Evolutionary conservation across 2,888 invertebrate species (phyloP), one percentile per base, ranked within the genome.

Genomic region (Toxonevra muliebris): DNA sequence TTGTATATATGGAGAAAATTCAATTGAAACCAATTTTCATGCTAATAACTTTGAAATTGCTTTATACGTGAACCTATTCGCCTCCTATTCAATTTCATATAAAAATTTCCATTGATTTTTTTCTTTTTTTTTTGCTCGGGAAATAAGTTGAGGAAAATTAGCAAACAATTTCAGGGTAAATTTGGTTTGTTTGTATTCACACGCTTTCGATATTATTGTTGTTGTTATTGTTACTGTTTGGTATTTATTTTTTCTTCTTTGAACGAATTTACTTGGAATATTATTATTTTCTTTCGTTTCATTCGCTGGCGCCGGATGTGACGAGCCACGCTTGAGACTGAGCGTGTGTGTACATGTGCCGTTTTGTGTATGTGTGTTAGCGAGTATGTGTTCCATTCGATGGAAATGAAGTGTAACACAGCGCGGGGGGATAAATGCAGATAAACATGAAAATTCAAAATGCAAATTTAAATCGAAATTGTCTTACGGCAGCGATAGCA

Each of bases 21-120:
- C 79, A 79, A 60, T 19, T 60, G 45, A 45, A 61, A 40, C 20
- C 40, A 61, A 61, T 61, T 61, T 79, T 75, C 73, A 72, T 73
- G 77, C 77, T 79, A 78, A 78, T 79, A 78, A 79, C 80, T 79
- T 72, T 65, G 72, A 62, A 63, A 15, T 54, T n/a, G 11, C 15
- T 54, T 54, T 54, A 17, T 54, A 64, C 58, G 61, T 66, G 52
- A 60, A 68, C 50, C 52, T 58, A 2, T 40, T 12, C 53, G 61
- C 30, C 42, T 40, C 42, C 61, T 52, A 61, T 53, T 41, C 15
- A 30, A 30, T 4, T 30, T 30, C 30, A 30, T 30, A 2, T 30
- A 30, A 4, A 30, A 7, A 30, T 30, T 30, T 30, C 7, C 7
- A 7, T 30, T 30, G 3, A 30, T 30, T 30, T 30, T 30, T 30